A percentile compares a stretch with the other conserved stretches of the same genome.
These are phyloP conservation scores for Amblyopsis hoosieri DNA, from an alignment of 2,797 vertebrate species.

Conservation along the genomic window DNA sequence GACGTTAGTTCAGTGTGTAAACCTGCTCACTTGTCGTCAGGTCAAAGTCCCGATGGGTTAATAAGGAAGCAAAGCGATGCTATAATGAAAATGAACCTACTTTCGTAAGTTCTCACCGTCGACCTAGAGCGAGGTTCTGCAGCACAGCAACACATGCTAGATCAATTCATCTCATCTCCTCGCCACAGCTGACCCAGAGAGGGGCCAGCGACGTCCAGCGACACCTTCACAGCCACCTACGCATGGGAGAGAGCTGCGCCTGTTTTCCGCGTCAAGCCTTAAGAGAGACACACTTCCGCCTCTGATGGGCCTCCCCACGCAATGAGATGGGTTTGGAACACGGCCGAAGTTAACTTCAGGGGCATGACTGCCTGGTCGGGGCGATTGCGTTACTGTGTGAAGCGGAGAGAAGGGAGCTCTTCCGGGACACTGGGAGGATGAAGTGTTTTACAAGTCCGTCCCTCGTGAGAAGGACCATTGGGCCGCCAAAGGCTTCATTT, in stretches of 20 bases:
- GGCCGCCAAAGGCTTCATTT: conserved; percentile 31
- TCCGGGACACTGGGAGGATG: conserved; percentile 42
- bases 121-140: conserved; percentile 15
- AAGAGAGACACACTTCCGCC: conserved; percentile 58
- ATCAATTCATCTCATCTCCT: conserved; percentile 47
- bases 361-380: conserved; percentile 42
- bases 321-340: conserved; percentile 55
- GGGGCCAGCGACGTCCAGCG: conserved; percentile 50
- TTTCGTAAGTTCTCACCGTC: conserved; percentile 39
- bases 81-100: neutral
- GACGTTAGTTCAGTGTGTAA: conserved; percentile 25
- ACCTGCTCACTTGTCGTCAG: conserved; percentile 43
- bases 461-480: conserved; percentile 28
- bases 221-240: conserved; percentile 60
- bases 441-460: conserved; percentile 46
- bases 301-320: conserved; percentile 48
- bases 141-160: conserved; percentile 57
- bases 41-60: conserved; percentile 32
- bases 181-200: conserved; percentile 27
- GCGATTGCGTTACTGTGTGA: conserved; percentile 52
- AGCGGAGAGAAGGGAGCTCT: conserved; percentile 39
- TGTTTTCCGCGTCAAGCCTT: conserved; percentile 61
- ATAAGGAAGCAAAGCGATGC: conserved; percentile 22
- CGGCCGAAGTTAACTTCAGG: conserved; percentile 55
- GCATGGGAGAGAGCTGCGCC: conserved; percentile 29